These are phyloP conservation scores for Oryzias sinensis DNA, from an alignment of 2,797 vertebrate genomes.

Conservation along the genomic window DNA sequence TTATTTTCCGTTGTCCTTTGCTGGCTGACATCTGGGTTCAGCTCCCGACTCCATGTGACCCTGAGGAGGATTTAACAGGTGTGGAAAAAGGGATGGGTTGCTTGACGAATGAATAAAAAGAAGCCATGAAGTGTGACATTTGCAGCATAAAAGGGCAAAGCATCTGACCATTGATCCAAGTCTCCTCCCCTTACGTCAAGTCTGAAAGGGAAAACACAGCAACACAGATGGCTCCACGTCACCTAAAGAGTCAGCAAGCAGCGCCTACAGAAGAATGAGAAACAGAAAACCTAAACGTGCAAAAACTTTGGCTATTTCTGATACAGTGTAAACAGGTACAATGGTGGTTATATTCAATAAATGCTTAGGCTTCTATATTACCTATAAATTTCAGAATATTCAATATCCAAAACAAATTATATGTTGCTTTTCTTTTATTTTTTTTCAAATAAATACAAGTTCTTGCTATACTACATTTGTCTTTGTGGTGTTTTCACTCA, in stretches of 20 bases:
- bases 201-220: conserved; percentile 25
- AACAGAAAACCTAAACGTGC: background rate
- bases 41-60: too few relatives aligned
- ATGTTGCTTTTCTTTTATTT: too few relatives aligned
- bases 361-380: too few relatives aligned
- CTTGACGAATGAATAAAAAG: conserved; percentile 10
- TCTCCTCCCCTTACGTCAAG: conserved; percentile 14
- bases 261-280: background rate
- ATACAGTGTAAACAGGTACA: background rate
- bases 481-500: too few relatives aligned
- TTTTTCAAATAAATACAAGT: too few relatives aligned
- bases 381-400: too few relatives aligned
- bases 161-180: conserved; percentile 50
- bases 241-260: conserved; percentile 19
- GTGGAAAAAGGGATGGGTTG: conserved; percentile 15
- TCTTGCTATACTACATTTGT: too few relatives aligned
- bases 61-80: too few relatives aligned
- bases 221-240: conserved; percentile 10
- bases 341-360: background rate
- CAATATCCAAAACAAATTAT: too few relatives aligned
- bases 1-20: too few relatives aligned
- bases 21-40: too few relatives aligned
- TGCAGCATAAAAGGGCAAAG: conserved; percentile 28
- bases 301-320: background rate
- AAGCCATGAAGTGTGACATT: conserved; percentile 24